These are phyloP conservation scores for Myxocyprinus asiaticus DNA, from an alignment of 2,113 vertebrate species.

Conservation along the genomic window DNA sequence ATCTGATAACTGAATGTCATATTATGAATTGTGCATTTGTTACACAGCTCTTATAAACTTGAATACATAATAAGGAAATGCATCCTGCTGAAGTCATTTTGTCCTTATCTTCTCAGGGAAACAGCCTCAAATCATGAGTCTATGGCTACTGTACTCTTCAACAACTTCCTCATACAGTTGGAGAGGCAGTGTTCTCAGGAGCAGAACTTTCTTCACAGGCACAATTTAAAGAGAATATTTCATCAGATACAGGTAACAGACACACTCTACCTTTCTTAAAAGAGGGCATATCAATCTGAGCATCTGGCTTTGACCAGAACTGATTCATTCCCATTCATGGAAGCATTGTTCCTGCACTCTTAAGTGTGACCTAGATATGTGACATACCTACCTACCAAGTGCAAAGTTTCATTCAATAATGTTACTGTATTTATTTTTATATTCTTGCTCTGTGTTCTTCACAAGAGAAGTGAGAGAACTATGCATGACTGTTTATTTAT, in stretches of 20 bases:
- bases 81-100: background rate
- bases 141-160: slow-evolving; percentile 86
- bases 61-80: too few species aligned
- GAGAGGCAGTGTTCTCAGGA: slow-evolving; percentile 88
- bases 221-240: slow-evolving; percentile 94
- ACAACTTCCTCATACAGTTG: slow-evolving; percentile 87
- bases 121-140: slow-evolving; percentile 84
- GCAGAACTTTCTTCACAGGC: slow-evolving; percentile 91
- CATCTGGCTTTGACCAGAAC: too few species aligned
- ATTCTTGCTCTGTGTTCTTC: background rate
- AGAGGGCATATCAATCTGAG: background rate
- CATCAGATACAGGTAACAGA: slow-evolving; percentile 87
- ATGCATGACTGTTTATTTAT: too few species aligned
- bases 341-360: background rate
- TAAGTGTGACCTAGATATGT: background rate
- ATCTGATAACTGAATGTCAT: background rate
- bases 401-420: background rate
- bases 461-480: background rate
- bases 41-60: too few species aligned
- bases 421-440: background rate
- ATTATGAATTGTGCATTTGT: background rate
- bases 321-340: background rate
- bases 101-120: slow-evolving; percentile 63
- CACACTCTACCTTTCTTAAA: background rate
- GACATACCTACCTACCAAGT: background rate